These are phyloP conservation scores for Campylomormyrus tamandua DNA, from an alignment of 2,113 vertebrate species.

Conservation along the genomic window DNA sequence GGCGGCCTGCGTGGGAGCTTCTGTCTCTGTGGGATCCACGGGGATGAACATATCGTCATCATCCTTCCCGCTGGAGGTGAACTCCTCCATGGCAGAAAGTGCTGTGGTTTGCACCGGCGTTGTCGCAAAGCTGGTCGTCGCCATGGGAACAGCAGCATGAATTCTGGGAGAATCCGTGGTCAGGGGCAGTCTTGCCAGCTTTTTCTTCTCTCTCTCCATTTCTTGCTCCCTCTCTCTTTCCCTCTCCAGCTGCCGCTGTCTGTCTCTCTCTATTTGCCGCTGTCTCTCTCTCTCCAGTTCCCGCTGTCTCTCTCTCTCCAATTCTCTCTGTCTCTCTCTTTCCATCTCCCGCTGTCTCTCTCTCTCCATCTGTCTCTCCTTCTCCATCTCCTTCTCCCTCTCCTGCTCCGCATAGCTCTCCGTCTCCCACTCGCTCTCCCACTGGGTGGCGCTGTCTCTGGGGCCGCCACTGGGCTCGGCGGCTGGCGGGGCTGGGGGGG, in stretches of 20 bases:
- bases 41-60: constrained; percentile 57
- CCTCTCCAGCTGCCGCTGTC: constrained; percentile 33
- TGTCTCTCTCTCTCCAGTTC: constrained; percentile 39
- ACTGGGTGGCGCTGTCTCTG: constrained; percentile 39
- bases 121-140: constrained; percentile 38
- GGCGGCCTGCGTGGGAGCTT: not conserved
- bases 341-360: constrained; percentile 41
- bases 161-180: constrained; percentile 48
- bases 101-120: constrained; percentile 31
- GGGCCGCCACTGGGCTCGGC: constrained; percentile 56
- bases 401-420: constrained; percentile 25
- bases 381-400: constrained; percentile 25
- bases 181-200: constrained; percentile 34
- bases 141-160: constrained; percentile 37
- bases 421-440: constrained; percentile 26
- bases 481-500: constrained; percentile 60
- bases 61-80: constrained; percentile 45
- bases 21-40: constrained; percentile 42
- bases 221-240: constrained; percentile 40
- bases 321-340: constrained; percentile 40
- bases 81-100: constrained; percentile 46
- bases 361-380: constrained; percentile 29
- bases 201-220: constrained; percentile 35
- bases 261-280: constrained; percentile 32
- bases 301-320: constrained; percentile 40